A percentile compares a stretch with the other conserved stretches of the same genome.
phyloP scores from a whole-genome alignment of 2,113 vertebrate species.

The Accipiter virgatus region DNA sequence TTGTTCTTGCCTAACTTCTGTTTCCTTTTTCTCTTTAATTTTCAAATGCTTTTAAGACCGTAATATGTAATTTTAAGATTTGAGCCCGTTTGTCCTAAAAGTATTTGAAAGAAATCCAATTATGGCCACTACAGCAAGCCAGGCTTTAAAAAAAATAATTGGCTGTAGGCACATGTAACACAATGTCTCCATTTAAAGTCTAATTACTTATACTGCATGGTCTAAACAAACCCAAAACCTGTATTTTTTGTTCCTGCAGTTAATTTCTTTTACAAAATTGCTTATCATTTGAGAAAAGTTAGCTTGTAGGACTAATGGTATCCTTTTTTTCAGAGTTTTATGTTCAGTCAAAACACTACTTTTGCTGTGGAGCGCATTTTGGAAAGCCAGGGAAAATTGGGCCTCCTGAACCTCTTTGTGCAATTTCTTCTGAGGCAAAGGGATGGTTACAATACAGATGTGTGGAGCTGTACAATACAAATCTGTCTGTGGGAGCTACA shows the following conservation, averaged over 20 bases:
- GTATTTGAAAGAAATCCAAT: slow-evolving; percentile 12
- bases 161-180: not conserved
- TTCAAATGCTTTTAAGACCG: slow-evolving; percentile 29
- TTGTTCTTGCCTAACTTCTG: not conserved
- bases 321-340: not conserved
- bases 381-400: not conserved
- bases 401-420: not conserved
- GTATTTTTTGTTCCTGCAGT: not conserved
- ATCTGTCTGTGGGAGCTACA: not conserved
- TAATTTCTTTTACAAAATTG: slow-evolving; percentile 1
- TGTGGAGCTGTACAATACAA: not conserved
- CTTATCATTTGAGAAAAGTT: not conserved
- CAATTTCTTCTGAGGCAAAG: not conserved
- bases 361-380: not conserved
- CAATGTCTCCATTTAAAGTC: not conserved
- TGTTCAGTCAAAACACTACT: not conserved
- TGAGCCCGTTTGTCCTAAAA: not conserved
- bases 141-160: not conserved
- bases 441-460: not conserved
- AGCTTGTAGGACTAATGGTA: not conserved
- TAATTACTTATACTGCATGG: not conserved
- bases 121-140: not conserved
- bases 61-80: slow-evolving; percentile 20
- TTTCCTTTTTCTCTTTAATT: not conserved
- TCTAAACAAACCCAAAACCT: not conserved